Evolutionary conservation across 2,113 vertebrate species (phyloP), one percentile per base, ranked within the genome.

Genomic region (Cichladusa arquata): DNA sequence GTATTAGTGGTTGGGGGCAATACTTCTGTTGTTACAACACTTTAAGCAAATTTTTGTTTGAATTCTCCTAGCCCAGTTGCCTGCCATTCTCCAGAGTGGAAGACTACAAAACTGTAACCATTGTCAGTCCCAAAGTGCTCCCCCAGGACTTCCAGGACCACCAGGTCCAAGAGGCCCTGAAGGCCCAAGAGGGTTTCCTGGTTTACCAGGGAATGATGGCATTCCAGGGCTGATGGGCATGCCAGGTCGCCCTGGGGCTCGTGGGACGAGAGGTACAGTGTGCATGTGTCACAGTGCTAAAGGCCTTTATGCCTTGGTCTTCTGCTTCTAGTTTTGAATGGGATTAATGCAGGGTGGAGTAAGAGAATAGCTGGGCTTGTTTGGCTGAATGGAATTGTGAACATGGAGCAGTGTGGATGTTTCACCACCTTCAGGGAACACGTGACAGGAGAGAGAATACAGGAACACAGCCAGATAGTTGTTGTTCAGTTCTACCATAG

Each of bases 171-270:
- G 87, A 26, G 99, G 99, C 48, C 97, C 98, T 24, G 98, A 98
- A 93, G 99, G 99, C 58, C 94, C 98, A 14, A 97, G 98, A 93
- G 99, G 99, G 17, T 97, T 98, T 96, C 98, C 99, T 80, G 99
- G 99, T 56, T 91, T 98, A 50, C 98, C 98, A 29, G 99, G 99
- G 54, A 98, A 96, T 51, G 98, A 98, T 70, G 99, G 99, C 15
- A 65, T 98, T 94, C 98, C 98, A 0, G 99, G 99, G 40, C 95
- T 97, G 54, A 97, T 96, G 47, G 99, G 99, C 74, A 95, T 96
- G 73, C 98, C 98, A 1, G 99, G 99, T 11, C 97, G 89, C n/a
- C 98, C 98, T 74, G 99, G 99, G 28, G 79, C 98, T 74, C 97
- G 97, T 92, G 99, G 99, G 50, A 60, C 97, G 48, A 99, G 98